phyloP scores from a whole-genome alignment of 2,888 invertebrate genomes.

The Diplazon laetatorius region DNA sequence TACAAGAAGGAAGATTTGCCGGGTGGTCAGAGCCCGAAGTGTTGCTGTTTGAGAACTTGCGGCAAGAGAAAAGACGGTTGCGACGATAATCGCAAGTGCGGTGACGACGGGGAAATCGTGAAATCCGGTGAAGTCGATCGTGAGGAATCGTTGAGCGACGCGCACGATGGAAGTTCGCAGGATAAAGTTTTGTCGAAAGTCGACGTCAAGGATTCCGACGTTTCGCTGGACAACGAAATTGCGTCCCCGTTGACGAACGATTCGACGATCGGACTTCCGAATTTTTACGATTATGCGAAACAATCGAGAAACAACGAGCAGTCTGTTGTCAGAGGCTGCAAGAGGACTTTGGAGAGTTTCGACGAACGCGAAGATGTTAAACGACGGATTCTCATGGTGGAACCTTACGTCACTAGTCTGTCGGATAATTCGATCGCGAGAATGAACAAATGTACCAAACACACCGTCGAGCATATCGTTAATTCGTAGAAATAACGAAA shows the following conservation, averaged over 20 bases:
- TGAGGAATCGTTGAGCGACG: slow-evolving; percentile 40
- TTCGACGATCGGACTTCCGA: slow-evolving; percentile 45
- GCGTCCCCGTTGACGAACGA: slow-evolving; percentile 60
- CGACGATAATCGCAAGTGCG: slow-evolving; percentile 64
- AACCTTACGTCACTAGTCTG: slow-evolving; percentile 68
- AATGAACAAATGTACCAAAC: slow-evolving; percentile 76
- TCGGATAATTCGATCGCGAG: slow-evolving; percentile 71
- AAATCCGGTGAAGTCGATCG: slow-evolving; percentile 23
- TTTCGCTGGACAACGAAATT: slow-evolving; percentile 21
- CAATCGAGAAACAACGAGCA: slow-evolving; percentile 47
- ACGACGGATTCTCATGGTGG: slow-evolving; percentile 65
- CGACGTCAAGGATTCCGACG: slow-evolving; percentile 26
- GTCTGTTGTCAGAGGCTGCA: slow-evolving; percentile 70
- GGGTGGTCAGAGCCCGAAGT: slow-evolving; percentile 80
- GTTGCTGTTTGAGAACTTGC: slow-evolving; percentile 84
- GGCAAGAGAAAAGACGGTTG: slow-evolving; percentile 78
- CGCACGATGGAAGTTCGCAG: slow-evolving; percentile 45
- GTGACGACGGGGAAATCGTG: slow-evolving; percentile 55
- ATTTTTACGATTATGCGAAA: slow-evolving; percentile 60
- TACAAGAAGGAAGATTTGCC: slow-evolving; percentile 94
- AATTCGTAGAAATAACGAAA: slow-evolving; percentile 73
- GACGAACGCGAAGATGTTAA: slow-evolving; percentile 64
- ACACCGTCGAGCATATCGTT: slow-evolving; percentile 80
- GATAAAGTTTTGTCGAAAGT: slow-evolving; percentile 9
- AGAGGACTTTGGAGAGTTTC: slow-evolving; percentile 68